Base-by-base conservation (phyloP, 2,113 vertebrate species). In the Rhea pennata region DNA sequence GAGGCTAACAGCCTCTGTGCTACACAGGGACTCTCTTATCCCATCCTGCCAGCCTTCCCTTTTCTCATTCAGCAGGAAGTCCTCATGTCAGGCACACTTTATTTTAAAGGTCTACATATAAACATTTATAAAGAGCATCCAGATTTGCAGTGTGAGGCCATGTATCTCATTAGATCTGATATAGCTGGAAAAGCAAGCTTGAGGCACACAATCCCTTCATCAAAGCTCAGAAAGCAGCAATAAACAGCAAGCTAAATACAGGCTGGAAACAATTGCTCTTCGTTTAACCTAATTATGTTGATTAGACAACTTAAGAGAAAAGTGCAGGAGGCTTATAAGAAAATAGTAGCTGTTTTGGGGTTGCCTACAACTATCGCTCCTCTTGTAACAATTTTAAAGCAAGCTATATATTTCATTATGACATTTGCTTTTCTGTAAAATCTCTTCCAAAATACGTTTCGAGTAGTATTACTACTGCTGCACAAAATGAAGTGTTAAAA, bases 301-400 rank as follows among this genome's bases (percentile, higher is more conserved):
- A 95, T 82, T 66, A 69, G 56, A 59, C 51, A 92, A 65, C 66
- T 85, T 42, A 61, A 84, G 42, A 79, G 31, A 72, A 93, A 95
- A 76, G 31, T 62, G 70, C 64, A 75, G n/a, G 51, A 85, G 51
- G 24, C 87, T 95, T 89, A 19, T 56, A 84, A 88, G 75, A 58
- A 91, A 40, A 50, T 27, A 72, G n/a, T 27, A 0, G 0, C 44
- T 83, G 54, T 0, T 85, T 82, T 70, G 31, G 51, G 31, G 59
- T 54, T 74, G 62, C 19, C 46, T 84, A 40, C 16, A 75, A 72
- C 50, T 73, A 79, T 27, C 23, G 19, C 21, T 85, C 53, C 51
- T 81, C 64, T 64, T 69, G 64, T 11, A 54, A 80, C 36, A 70
- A 19, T 54, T 84, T 64, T 40, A 56, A 84, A 70, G 79, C 8